Base-by-base conservation (phyloP, 2,888 invertebrate species). In the Drosophila rubida region DNA sequence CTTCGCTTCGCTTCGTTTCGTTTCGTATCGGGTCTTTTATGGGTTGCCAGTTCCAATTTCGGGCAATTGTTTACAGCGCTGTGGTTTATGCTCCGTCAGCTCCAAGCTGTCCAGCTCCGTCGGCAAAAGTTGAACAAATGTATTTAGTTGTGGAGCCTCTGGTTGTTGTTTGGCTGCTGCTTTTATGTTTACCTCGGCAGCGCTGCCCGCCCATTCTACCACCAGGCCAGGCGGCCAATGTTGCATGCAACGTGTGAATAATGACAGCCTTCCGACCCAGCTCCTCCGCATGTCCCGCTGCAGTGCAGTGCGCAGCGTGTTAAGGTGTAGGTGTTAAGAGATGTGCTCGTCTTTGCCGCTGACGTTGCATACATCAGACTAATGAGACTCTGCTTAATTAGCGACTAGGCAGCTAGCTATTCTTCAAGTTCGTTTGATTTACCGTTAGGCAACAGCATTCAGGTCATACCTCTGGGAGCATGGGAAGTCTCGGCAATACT, bases 21-120 rank as follows among this genome's bases (percentile, higher is more conserved):
- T 48, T 41, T 13, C 27, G 22, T 19, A 32, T 32, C 32, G 32
- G 4, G 11, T 35, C 22, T 23, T 37, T 14, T 25, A 58, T 53
- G 61, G 59, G 8, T 42, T 44, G 51, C 42, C 60, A 55, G 55
- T 39, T 62, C 50, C 59, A 48, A 55, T 49, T 37, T 32, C 53
- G 41, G 44, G 39, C 75, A 80, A 80, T 80, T 80, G 87, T 87
- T 80, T 87, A 84, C 75, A 66, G 55, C 64, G 30, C 53, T 73
- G 74, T 80, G 80, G 87, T 62, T 86, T 73, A 65, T 80, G 83
- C 77, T 63, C 61, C 23, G 25, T 42, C 57, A 65, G 65, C 61
- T 54, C 22, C 13, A 11, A 41, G 16, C 19, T 41, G 11, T 8
- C 30, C 50, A 79, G 69, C 73, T 44, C 44, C 13, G 30, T n/a